Evolutionary conservation across 2,113 vertebrate species (phyloP), one percentile per base, ranked within the genome.

Genomic region (Lethenteron reissneri): DNA sequence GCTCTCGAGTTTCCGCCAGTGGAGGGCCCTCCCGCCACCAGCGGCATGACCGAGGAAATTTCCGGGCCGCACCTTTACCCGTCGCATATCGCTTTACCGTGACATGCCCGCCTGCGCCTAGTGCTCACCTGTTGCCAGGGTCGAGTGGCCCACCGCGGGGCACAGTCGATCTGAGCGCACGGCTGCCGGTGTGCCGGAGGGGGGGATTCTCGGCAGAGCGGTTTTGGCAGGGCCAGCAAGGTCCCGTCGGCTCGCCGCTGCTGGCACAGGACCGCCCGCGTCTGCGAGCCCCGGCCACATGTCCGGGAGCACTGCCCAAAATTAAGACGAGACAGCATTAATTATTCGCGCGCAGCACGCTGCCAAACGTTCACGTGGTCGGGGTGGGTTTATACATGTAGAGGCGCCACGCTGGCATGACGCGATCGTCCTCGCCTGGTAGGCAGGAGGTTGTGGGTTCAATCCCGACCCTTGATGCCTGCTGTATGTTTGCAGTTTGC

Each of bases 171-270:
- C 72, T 78, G 82, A 71, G 82, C 83, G 73, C 90, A 95, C 11
- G 78, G 64, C 77, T 84, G 64, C n/a, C n/a, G 84, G 68, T 75
- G 84, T 1, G 78, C 71, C 1, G 80, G 74, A 0, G 85, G 74
- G 76, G 80, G 84, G 72, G 74, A 76, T 8, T 79, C 83, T 56
- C 70, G 77, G 74, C 90, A 95, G 75, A 76, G 71, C 4, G 77
- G 77, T 21, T 87, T 85, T 0, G 79, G 73, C 70, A 86, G 82
- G 60, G 77, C 84, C 73, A 83, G 78, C 74, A 84, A 83, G 74
- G 84, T 86, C 57, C 90, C 90, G 3, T 86, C 86, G 0, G 85
- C 87, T 75, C 89, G 71, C 71, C 88, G 83, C 81, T 91, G 90
- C 77, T 84, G 84, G 71, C 90, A 95, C 75, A 80, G 81, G 69